Evolutionary conservation across 2,888 invertebrate species (phyloP).

Genomic region (Pyrrhosoma nymphula): DNA sequence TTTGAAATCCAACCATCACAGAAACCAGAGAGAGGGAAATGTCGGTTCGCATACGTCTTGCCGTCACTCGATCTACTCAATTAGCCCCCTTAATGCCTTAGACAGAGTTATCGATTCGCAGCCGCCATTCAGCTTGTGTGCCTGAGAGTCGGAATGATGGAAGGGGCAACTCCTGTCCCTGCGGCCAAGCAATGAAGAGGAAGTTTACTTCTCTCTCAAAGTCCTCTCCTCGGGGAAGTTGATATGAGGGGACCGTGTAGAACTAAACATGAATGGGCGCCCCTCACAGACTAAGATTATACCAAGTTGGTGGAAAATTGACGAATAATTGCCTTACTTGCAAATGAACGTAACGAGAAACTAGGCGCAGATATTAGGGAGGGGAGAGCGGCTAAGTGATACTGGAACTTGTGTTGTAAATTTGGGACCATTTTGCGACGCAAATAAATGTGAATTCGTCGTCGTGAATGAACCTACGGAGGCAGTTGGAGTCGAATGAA

Average conservation of each 20-base stretch:
- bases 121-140: not conserved
- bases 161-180: not conserved
- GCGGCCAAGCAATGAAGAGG: not conserved
- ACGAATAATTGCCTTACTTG: not conserved
- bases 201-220: not conserved
- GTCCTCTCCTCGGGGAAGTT: not conserved
- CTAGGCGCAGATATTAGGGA: too few relatives aligned
- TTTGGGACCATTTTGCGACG: too few relatives aligned
- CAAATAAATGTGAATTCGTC: too few relatives aligned
- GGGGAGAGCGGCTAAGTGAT: too few relatives aligned
- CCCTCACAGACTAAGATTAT: not conserved
- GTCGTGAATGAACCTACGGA: too few relatives aligned
- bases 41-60: not conserved
- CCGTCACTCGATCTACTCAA: slow-evolving; percentile 9
- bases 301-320: not conserved
- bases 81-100: not conserved
- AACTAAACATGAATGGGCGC: not conserved
- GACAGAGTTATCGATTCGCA: not conserved
- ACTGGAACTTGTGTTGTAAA: too few relatives aligned
- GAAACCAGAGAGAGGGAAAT: not conserved
- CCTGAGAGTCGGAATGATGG: not conserved
- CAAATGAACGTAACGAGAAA: too few relatives aligned
- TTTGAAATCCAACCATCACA: too few relatives aligned
- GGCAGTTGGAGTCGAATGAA: too few relatives aligned
- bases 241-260: not conserved